Evolutionary conservation across 2,888 invertebrate species (phyloP).

Genomic region (Magallana nippona): DNA sequence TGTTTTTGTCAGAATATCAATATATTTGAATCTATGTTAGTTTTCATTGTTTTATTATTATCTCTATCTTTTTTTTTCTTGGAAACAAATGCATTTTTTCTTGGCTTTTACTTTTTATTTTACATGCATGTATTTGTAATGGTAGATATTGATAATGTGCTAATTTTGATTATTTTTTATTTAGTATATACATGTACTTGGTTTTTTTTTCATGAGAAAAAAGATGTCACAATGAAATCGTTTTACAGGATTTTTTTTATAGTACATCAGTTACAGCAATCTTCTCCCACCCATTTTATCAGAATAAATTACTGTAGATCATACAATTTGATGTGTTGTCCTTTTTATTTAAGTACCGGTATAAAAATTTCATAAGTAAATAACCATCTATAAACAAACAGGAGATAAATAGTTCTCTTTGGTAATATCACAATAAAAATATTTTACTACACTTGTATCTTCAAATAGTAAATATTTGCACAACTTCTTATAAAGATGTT

Average conservation of each 20-base stretch:
- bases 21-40: neutral
- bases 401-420: too few species aligned
- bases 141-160: neutral
- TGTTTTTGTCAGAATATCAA: neutral
- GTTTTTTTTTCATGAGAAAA: slow-evolving; percentile 3
- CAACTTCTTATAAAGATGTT: too few species aligned
- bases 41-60: too few species aligned
- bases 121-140: neutral
- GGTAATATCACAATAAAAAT: too few species aligned
- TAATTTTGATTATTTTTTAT: slow-evolving; percentile 7
- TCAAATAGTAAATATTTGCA: too few species aligned
- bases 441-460: too few species aligned
- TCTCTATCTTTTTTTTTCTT: neutral
- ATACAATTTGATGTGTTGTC: neutral
- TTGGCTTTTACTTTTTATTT: neutral
- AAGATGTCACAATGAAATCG: slow-evolving; percentile 16
- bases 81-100: neutral
- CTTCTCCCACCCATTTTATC: slow-evolving; percentile 13
- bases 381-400: too few species aligned
- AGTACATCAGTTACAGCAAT: slow-evolving; percentile 11
- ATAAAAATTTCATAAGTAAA: too few species aligned
- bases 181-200: neutral
- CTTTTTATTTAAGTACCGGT: neutral
- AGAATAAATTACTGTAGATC: slow-evolving; percentile 25
- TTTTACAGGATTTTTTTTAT: neutral